Evolutionary conservation across 2,113 vertebrate genomes (phyloP).

Genomic region (Pterocles gutturalis): DNA sequence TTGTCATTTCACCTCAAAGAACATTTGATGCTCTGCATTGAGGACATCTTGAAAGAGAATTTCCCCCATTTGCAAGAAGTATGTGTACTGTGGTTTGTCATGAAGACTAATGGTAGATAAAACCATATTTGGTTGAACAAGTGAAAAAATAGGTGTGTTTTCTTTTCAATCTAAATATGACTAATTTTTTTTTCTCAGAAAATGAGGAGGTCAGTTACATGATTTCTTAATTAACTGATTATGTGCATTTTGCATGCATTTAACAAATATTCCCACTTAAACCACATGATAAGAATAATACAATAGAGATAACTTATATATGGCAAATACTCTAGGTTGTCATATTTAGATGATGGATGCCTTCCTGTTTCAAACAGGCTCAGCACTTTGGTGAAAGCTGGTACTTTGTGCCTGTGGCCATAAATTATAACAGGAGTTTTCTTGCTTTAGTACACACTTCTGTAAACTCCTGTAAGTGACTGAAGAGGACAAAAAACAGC

Average conservation of each 20-base stretch:
- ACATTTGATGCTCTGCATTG: neutral
- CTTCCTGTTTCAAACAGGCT: neutral
- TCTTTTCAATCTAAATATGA: neutral
- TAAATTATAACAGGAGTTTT: neutral
- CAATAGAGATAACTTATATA: neutral
- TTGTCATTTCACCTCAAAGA: slow-evolving; percentile 19
- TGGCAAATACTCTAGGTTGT: neutral
- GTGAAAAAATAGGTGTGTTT: neutral
- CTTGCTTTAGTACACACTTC: neutral
- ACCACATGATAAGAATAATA: neutral
- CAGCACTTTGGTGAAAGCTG: neutral
- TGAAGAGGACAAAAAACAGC: neutral
- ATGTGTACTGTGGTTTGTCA: neutral
- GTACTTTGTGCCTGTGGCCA: neutral
- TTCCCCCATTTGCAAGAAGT: neutral
- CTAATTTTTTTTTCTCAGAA: neutral
- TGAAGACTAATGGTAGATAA: neutral
- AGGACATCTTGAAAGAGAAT: neutral
- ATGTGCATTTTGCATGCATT: neutral
- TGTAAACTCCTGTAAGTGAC: neutral
- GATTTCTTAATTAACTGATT: neutral
- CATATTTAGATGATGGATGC: neutral
- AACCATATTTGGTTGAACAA: neutral
- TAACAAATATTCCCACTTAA: neutral
- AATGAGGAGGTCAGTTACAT: neutral